Conservation (phyloP, 1,140 invertebrate species). For the Linepithema humile region DNA sequence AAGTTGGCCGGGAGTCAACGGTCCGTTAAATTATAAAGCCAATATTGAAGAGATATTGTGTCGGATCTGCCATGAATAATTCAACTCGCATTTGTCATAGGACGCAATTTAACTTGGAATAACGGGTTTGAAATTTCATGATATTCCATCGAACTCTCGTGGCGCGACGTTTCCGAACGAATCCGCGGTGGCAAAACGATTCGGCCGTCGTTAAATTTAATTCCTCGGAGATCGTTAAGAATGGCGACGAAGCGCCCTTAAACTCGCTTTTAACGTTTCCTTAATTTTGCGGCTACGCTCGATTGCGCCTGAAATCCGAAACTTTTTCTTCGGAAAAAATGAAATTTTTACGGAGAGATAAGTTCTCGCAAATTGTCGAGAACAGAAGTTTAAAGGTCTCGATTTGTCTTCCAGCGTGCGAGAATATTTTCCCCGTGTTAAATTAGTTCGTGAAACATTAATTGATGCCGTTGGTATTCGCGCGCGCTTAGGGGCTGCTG, state of each 20-base stretch:
- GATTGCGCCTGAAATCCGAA: not conserved
- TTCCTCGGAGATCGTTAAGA: constrained; percentile 17
- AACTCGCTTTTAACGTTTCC: constrained; percentile 6
- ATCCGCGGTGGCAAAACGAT: not conserved
- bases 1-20: constrained; percentile 41
- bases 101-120: constrained; percentile 64
- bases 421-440: constrained; percentile 37
- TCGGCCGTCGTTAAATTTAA: constrained; percentile 5
- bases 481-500: constrained; percentile 3
- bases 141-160: constrained; percentile 16
- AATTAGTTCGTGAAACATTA: constrained; percentile 47
- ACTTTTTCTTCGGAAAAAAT: constrained; percentile 38
- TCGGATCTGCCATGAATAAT: constrained; percentile 61
- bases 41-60: constrained; percentile 56
- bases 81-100: constrained; percentile 59
- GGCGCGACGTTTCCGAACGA: not conserved
- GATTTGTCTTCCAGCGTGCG: constrained; percentile 41
- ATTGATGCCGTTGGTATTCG: constrained; percentile 45
- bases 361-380: constrained; percentile 27
- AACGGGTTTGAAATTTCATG: constrained; percentile 23
- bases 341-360: constrained; percentile 32
- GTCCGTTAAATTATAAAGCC: constrained; percentile 38
- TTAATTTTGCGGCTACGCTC: constrained; percentile 25
- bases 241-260: not conserved
- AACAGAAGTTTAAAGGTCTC: constrained; percentile 40